Evolutionary conservation across 1,140 invertebrate species (phyloP).

Genomic region (Apis laboriosa): DNA sequence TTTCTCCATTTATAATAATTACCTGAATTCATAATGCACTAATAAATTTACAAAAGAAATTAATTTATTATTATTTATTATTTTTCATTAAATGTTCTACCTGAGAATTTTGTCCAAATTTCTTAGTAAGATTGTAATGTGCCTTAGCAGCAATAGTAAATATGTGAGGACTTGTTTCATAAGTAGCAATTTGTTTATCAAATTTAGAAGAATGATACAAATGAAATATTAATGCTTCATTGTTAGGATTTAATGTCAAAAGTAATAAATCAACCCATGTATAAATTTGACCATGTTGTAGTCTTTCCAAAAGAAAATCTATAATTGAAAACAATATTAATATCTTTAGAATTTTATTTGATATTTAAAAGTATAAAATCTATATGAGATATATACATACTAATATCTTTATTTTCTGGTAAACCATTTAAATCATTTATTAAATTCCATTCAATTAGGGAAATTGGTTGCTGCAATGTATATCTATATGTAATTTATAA

Average conservation of each 20-base stretch:
- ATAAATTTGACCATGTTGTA: constrained; percentile 68
- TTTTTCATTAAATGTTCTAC: not conserved
- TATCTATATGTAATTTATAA: not conserved
- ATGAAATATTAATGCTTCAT: constrained; percentile 30
- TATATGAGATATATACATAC: constrained; percentile 45
- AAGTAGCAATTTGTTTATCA: constrained; percentile 19
- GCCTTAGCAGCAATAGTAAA: constrained; percentile 47
- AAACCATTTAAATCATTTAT: constrained; percentile 66
- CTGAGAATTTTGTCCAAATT: constrained; percentile 37
- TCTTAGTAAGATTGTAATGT: constrained; percentile 34
- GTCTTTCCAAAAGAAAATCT: constrained; percentile 68
- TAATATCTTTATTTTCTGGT: constrained; percentile 63
- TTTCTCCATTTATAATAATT: constrained; percentile 79
- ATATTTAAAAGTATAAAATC: not conserved
- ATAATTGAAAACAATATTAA: constrained; percentile 58
- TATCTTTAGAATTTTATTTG: not conserved
- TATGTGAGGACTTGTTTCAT: constrained; percentile 45
- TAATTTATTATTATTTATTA: not conserved
- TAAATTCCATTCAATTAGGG: constrained; percentile 61
- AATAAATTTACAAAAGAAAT: not conserved
- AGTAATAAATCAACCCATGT: constrained; percentile 76
- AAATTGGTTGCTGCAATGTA: constrained; percentile 47
- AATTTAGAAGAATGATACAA: constrained; percentile 31
- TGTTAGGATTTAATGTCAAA: constrained; percentile 71
- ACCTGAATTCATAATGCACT: constrained; percentile 61